Conservation (phyloP, 2,113 vertebrate genomes). For the Tupaia tana region DNA sequence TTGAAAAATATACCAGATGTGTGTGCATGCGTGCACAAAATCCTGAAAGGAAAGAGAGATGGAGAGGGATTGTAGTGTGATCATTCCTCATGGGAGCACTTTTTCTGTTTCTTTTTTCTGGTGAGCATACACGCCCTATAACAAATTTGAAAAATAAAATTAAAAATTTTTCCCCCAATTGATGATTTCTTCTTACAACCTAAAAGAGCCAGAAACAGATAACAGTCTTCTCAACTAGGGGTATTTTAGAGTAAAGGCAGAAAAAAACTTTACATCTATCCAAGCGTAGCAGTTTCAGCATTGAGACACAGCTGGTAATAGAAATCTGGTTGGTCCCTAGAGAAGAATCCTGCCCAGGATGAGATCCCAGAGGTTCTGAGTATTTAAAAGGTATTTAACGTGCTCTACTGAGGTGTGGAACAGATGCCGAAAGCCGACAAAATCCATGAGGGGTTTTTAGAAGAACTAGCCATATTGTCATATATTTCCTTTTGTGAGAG, state of each 20-base stretch:
- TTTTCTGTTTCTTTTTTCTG: too few relatives aligned
- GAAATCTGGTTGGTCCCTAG: not conserved
- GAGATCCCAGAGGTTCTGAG: not conserved
- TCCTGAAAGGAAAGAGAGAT: too few relatives aligned
- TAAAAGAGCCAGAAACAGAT: constrained; percentile 18
- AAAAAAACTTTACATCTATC: not conserved
- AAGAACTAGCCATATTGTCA: not conserved
- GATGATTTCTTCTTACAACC: not conserved
- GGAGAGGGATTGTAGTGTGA: too few relatives aligned
- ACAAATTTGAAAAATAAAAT: too few relatives aligned
- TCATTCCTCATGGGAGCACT: too few relatives aligned
- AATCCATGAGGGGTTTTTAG: not conserved
- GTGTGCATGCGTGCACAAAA: too few relatives aligned
- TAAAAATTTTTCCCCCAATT: not conserved
- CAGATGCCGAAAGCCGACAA: not conserved
- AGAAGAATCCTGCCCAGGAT: not conserved
- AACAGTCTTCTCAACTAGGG: not conserved
- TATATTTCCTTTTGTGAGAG: not conserved
- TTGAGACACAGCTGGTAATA: constrained; percentile 21
- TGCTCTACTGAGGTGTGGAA: not conserved
- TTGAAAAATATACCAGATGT: too few relatives aligned
- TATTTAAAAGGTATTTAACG: constrained; percentile 56
- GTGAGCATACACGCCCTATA: too few relatives aligned
- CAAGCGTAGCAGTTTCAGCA: not conserved
- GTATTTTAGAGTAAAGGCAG: not conserved